Evolutionary conservation across 2,797 vertebrate species (phyloP).

Genomic region (Salarias fasciatus): DNA sequence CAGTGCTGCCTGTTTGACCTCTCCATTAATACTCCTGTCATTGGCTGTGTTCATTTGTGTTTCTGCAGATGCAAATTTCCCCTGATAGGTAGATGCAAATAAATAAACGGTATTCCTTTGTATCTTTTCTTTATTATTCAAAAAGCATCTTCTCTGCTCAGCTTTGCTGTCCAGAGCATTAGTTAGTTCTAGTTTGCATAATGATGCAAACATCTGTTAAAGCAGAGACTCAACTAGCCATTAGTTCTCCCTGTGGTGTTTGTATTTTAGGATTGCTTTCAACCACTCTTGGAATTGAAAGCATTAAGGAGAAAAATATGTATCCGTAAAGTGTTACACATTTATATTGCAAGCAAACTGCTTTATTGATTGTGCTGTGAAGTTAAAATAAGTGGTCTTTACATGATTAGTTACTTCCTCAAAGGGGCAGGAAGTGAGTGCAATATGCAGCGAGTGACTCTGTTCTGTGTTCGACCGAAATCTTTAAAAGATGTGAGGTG

Average conservation of each 20-base stretch:
- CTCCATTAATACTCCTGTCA: slow-evolving; percentile 30
- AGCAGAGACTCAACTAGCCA: neutral
- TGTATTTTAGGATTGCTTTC: neutral
- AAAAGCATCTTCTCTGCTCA: neutral
- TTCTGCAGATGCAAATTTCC: slow-evolving; percentile 13
- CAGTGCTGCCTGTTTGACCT: slow-evolving; percentile 37
- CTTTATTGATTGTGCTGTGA: neutral
- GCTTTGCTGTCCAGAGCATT: neutral
- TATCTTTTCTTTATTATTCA: too few relatives aligned
- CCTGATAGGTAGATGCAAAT: neutral
- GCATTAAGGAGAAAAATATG: too few relatives aligned
- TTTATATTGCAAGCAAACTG: neutral
- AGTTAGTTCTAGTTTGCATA: slow-evolving; percentile 17
- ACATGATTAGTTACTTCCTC: neutral
- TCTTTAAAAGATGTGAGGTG: slow-evolving; percentile 10
- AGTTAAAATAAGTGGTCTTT: neutral
- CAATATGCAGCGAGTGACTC: neutral
- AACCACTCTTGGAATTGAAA: too few relatives aligned
- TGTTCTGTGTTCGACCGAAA: neutral
- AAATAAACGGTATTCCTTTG: too few relatives aligned
- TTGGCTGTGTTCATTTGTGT: slow-evolving; percentile 6
- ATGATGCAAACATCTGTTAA: slow-evolving; percentile 8
- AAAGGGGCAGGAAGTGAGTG: slow-evolving; percentile 1
- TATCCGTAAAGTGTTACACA: neutral
- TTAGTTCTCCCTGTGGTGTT: neutral